Evolutionary conservation across 2,797 vertebrate genomes (phyloP).

Genomic region (Sebastolobus altivelis): DNA sequence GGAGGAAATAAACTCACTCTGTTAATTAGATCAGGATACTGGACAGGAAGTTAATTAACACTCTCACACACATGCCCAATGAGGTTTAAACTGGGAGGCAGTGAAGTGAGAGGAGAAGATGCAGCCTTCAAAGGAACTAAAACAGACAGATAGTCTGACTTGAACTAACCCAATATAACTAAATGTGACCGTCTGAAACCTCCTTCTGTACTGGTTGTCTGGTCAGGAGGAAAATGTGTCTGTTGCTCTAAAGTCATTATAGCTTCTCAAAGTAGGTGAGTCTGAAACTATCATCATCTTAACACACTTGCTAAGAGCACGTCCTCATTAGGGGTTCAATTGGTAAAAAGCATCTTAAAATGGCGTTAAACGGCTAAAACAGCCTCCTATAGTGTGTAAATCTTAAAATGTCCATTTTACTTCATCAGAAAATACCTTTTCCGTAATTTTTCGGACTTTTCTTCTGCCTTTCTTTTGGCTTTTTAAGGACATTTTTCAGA

Average conservation of each 20-base stretch:
- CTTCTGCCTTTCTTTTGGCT: too few species aligned
- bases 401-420: too few species aligned
- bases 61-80: conserved; percentile 24
- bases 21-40: conserved; percentile 74
- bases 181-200: background rate
- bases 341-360: too few species aligned
- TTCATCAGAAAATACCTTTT: too few species aligned
- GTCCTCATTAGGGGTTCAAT: too few species aligned
- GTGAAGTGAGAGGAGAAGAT: background rate
- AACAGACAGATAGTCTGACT: conserved; percentile 23
- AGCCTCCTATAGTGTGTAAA: too few species aligned
- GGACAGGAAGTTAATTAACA: conserved; percentile 69
- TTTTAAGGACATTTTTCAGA: too few species aligned
- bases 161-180: conserved; percentile 9
- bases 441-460: fast-evolving
- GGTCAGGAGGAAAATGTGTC: background rate
- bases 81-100: conserved; percentile 11
- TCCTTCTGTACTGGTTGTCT: conserved; percentile 14
- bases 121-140: conserved; percentile 32
- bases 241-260: background rate
- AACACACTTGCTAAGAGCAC: too few species aligned
- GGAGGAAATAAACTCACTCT: conserved; percentile 51
- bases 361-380: too few species aligned
- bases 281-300: too few species aligned
- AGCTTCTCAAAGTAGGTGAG: too few species aligned